These are phyloP conservation scores for Apomyelois bistriatella DNA, from an alignment of 2,888 invertebrate species.

Conservation along the genomic window DNA sequence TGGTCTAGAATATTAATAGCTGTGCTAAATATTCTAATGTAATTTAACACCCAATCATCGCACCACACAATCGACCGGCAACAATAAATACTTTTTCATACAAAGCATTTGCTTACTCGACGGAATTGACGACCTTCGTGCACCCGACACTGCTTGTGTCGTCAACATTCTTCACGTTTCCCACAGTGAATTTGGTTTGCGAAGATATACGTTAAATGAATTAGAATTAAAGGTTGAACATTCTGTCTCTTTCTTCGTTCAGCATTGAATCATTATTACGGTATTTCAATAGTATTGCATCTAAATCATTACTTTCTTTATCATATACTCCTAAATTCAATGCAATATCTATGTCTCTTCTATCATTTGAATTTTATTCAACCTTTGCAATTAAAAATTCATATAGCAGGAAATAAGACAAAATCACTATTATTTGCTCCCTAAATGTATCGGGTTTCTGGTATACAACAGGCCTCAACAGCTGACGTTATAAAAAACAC, in stretches of 20 bases:
- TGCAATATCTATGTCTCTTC: too few relatives aligned
- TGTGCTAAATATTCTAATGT: too few relatives aligned
- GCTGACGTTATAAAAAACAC: slow-evolving; percentile 63
- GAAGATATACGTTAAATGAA: background rate
- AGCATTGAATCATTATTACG: too few relatives aligned
- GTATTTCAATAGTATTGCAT: too few relatives aligned
- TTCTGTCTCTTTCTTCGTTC: background rate
- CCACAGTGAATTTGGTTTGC: background rate
- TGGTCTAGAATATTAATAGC: too few relatives aligned
- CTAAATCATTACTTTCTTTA: too few relatives aligned
- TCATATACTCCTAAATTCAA: too few relatives aligned
- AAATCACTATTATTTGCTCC: slow-evolving; percentile 44
- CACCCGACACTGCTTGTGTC: slow-evolving; percentile 1
- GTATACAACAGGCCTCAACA: slow-evolving; percentile 41
- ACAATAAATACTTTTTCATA: background rate
- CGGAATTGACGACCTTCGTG: slow-evolving; percentile 18
- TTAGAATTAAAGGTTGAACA: background rate
- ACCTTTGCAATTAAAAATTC: too few relatives aligned
- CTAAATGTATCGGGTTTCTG: slow-evolving; percentile 34
- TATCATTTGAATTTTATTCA: too few relatives aligned
- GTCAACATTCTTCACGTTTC: background rate
- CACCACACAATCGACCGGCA: too few relatives aligned
- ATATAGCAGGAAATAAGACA: slow-evolving; percentile 16
- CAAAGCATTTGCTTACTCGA: slow-evolving; percentile 9
- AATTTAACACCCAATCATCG: too few relatives aligned